These are phyloP conservation scores for Cenopis cana DNA, from an alignment of 2,888 invertebrate species.

Conservation along the genomic window DNA sequence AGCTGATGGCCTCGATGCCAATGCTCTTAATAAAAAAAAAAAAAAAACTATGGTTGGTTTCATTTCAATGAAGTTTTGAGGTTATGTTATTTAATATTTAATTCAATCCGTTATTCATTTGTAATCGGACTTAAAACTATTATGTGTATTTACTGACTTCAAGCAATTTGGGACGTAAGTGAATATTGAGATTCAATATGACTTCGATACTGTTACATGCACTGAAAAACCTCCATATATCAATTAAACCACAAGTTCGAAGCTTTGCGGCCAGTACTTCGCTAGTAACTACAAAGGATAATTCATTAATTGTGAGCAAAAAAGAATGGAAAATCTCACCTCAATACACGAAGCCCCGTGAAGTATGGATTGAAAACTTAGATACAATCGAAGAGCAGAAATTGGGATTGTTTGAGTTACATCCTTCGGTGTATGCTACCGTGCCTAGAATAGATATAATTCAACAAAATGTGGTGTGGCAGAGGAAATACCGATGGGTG, in stretches of 20 bases:
- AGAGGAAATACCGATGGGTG: conserved; percentile 91
- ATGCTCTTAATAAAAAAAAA: too few relatives aligned
- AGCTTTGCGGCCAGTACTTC: conserved; percentile 58
- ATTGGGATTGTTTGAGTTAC: conserved; percentile 94
- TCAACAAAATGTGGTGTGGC: conserved; percentile 95
- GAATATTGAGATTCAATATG: conserved; percentile 54
- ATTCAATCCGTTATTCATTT: neutral
- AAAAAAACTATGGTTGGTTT: too few relatives aligned
- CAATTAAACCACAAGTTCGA: conserved; percentile 62
- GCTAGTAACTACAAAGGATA: conserved; percentile 50
- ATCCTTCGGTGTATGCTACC: conserved; percentile 94
- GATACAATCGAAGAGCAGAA: conserved; percentile 91
- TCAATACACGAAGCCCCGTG: conserved; percentile 86
- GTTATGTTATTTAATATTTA: conserved; percentile 32
- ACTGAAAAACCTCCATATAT: conserved; percentile 68
- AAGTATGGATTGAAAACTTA: conserved; percentile 95
- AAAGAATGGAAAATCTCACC: conserved; percentile 81
- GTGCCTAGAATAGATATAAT: conserved; percentile 95
- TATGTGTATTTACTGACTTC: conserved; percentile 2
- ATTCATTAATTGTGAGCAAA: conserved; percentile 63
- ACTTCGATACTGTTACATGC: conserved; percentile 69
- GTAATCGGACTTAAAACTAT: neutral
- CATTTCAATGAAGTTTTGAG: too few relatives aligned
- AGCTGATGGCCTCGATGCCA: too few relatives aligned
- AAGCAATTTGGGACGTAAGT: neutral